Evolutionary conservation across 2,888 invertebrate genomes (phyloP), one percentile per base, ranked within the genome.

Genomic region (Rosalia funebris): DNA sequence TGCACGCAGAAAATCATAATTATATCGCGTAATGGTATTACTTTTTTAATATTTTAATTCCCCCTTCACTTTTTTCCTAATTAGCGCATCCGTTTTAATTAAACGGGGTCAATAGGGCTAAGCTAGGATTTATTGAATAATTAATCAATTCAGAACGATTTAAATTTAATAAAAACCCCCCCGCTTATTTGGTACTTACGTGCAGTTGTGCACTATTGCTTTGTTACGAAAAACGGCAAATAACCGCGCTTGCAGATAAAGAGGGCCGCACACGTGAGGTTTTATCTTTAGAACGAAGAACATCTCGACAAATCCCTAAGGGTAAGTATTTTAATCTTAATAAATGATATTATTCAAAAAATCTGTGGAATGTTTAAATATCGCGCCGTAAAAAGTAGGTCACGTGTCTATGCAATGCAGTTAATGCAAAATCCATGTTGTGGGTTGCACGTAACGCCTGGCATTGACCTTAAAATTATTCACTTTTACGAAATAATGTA

Each of bases 361-460:
- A n/a, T n/a, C n/a, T n/a, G 25, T 34, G 11, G 34, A 34, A 2
- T 7, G 7, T 44, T 44, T 44, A 44, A 44, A 12, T 9, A 12
- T 4, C 11, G 25, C 44, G 25, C 44, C 44, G 1, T 12, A 7
- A 25, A 44, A 44, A 44, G n/a, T 44, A 25, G 44, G 44, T 44
- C 44, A 14, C 5, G n/a, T 44, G 19, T 44, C 11, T 25, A 25
- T 25, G 14, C 25, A 19, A 19, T 20, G 1, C 7, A n/a, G 5
- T 34, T 10, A 25, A 25, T 25, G 7, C 25, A 25, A 25, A 25
- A 25, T 25, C 25, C 25, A 7, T 25, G 25, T 7, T 25, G 4
- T 25, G 7, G 7, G 7, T 25, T 25, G 25, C 25, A 25, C 25
- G 25, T 5, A 25, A 34, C 3, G 11, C 34, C 11, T 34, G 11